Evolutionary conservation across 2,797 vertebrate species (phyloP).

Genomic region (Dendrocincla tyrannina): DNA sequence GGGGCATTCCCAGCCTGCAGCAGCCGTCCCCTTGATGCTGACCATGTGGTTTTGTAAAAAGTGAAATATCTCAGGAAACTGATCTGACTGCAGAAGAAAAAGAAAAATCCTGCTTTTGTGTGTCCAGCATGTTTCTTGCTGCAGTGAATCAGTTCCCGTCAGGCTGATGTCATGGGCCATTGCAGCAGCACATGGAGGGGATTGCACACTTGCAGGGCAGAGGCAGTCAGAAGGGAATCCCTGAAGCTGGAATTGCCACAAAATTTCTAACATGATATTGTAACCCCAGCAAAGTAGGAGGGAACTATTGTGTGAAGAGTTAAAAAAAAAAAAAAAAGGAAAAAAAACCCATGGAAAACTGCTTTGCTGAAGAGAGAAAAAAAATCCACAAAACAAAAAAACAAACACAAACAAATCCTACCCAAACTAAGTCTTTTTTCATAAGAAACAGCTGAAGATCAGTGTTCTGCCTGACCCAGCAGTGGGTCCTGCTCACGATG

Average conservation of each 20-base stretch:
- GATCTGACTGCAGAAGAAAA: neutral
- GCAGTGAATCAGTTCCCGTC: neutral
- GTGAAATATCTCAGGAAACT: neutral
- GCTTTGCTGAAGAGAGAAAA: neutral
- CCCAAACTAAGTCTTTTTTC: neutral
- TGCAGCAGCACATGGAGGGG: accelerated
- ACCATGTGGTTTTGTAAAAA: neutral
- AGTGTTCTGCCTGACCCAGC: neutral
- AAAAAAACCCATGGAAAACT: neutral
- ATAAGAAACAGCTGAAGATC: neutral
- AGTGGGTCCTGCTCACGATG: neutral
- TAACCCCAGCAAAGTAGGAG: neutral
- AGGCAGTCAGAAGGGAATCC: neutral
- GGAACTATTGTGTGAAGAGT: neutral
- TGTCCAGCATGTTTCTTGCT: neutral
- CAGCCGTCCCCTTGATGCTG: neutral
- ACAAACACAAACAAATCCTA: neutral
- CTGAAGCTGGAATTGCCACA: neutral
- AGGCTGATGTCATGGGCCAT: neutral
- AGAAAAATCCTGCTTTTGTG: neutral
- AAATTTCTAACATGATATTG: neutral
- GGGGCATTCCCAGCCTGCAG: neutral
- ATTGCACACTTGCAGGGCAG: neutral
- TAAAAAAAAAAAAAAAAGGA: neutral
- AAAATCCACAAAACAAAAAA: neutral